Conservation (phyloP, 2,797 vertebrate genomes). For the Anniella stebbinsi region DNA sequence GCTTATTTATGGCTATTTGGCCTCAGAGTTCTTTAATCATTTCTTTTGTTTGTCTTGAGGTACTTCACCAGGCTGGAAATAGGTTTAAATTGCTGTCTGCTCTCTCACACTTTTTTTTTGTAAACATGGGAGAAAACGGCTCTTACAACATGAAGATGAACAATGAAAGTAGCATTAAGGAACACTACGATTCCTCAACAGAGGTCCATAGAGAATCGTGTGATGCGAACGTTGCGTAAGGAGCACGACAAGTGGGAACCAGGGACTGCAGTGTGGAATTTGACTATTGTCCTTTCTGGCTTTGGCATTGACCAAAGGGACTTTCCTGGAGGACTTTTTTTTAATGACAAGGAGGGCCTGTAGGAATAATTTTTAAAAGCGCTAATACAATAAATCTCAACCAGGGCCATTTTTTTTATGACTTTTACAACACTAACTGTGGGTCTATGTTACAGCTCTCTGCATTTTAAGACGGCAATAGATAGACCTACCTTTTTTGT, state of each 20-base stretch:
- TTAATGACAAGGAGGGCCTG: slow-evolving; percentile 69
- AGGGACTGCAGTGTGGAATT: slow-evolving; percentile 69
- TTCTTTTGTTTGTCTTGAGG: slow-evolving; percentile 75
- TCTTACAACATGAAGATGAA: slow-evolving; percentile 73
- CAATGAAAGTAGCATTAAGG: slow-evolving; percentile 51
- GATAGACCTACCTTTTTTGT: slow-evolving; percentile 74
- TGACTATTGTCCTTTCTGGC: slow-evolving; percentile 71
- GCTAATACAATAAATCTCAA: slow-evolving; percentile 83
- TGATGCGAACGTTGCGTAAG: slow-evolving; percentile 47
- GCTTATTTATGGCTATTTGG: slow-evolving; percentile 83
- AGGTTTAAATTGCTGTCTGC: slow-evolving; percentile 72
- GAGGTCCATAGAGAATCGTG: slow-evolving; percentile 41
- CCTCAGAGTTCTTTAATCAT: slow-evolving; percentile 79
- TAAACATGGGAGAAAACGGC: slow-evolving; percentile 59
- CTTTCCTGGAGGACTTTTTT: slow-evolving; percentile 73
- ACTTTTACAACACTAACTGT: slow-evolving; percentile 78
- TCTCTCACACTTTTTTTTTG: slow-evolving; percentile 49
- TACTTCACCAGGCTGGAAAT: slow-evolving; percentile 82
- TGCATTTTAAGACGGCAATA: slow-evolving; percentile 77
- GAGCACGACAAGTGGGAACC: slow-evolving; percentile 58
- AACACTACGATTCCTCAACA: slow-evolving; percentile 36
- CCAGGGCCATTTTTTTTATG: slow-evolving; percentile 79
- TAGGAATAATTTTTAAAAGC: slow-evolving; percentile 77
- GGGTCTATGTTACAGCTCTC: slow-evolving; percentile 77
- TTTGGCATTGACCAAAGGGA: slow-evolving; percentile 72